Percentiles rank a stretch among this genome's conserved stretches.
Conservation (phyloP, 2,113 vertebrate species). For the Spea bombifrons region DNA sequence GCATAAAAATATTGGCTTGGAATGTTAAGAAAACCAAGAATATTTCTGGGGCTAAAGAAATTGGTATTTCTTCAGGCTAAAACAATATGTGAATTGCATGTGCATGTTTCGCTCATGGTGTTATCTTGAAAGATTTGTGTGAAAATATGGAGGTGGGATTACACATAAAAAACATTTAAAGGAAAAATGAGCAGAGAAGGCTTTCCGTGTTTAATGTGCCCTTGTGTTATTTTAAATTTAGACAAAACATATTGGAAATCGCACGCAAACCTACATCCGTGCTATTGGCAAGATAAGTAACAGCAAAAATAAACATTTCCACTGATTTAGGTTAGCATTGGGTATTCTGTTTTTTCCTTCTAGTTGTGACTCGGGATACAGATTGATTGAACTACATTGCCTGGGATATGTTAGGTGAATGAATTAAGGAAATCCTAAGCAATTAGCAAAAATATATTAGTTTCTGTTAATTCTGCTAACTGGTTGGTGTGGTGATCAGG, state of each 20-base stretch:
- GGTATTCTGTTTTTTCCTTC: too few relatives aligned
- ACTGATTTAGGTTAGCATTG: neutral
- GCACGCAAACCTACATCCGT: neutral
- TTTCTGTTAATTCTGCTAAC: too few relatives aligned
- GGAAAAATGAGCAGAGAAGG: neutral
- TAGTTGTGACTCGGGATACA: too few relatives aligned
- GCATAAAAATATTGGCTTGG: conserved; percentile 22
- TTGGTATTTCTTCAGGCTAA: neutral
- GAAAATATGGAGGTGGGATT: neutral
- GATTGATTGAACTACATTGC: too few relatives aligned
- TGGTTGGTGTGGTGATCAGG: too few relatives aligned
- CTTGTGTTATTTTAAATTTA: neutral
- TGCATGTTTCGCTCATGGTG: neutral
- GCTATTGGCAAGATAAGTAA: neutral
- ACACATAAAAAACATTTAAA: neutral
- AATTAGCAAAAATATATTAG: too few relatives aligned
- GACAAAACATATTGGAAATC: neutral
- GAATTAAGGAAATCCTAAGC: too few relatives aligned
- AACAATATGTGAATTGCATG: neutral
- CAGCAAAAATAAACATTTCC: neutral
- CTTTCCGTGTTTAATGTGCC: neutral
- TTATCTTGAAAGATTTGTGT: neutral
- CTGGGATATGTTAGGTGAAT: too few relatives aligned
- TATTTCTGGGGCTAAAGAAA: neutral
- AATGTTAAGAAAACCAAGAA: conserved; percentile 3